Evolutionary conservation across 1,140 invertebrate species (phyloP).

Genomic region (Ips nitidus): DNA sequence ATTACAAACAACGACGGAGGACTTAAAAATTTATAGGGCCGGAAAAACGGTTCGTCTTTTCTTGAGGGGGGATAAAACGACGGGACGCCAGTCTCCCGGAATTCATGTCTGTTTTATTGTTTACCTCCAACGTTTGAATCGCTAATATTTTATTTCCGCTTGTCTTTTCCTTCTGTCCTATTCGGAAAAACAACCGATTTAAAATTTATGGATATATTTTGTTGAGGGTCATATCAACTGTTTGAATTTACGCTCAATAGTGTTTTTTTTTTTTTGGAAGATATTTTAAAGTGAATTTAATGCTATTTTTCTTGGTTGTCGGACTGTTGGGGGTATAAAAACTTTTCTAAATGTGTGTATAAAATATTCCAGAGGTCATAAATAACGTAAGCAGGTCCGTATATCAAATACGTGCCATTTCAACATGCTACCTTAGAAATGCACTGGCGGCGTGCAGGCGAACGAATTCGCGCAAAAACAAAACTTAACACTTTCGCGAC

Average conservation of each 20-base stretch:
- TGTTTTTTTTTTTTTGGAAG: too few relatives aligned
- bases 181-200: background rate
- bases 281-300: too few relatives aligned
- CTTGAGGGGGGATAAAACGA: background rate
- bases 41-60: background rate
- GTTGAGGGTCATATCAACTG: too few relatives aligned
- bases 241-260: too few relatives aligned
- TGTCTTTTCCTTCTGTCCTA: background rate
- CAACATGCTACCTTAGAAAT: constrained; percentile 26
- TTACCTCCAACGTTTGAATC: background rate
- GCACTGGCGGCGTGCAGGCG: constrained; percentile 17
- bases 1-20: background rate
- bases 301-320: too few relatives aligned
- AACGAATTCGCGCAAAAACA: constrained; percentile 16
- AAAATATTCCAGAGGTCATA: constrained; percentile 13
- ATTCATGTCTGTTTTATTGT: constrained; percentile 6
- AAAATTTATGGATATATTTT: constrained; percentile 1
- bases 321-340: too few relatives aligned
- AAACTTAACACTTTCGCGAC: constrained; percentile 24
- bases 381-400: constrained; percentile 21
- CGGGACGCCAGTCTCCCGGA: background rate
- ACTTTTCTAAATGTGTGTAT: too few relatives aligned
- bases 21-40: constrained; percentile 4
- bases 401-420: constrained; percentile 25
- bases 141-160: constrained; percentile 6